Evolutionary conservation across 2,888 invertebrate species (phyloP), one percentile per base, ranked within the genome.

Genomic region (Aspidiotus rigidus): DNA sequence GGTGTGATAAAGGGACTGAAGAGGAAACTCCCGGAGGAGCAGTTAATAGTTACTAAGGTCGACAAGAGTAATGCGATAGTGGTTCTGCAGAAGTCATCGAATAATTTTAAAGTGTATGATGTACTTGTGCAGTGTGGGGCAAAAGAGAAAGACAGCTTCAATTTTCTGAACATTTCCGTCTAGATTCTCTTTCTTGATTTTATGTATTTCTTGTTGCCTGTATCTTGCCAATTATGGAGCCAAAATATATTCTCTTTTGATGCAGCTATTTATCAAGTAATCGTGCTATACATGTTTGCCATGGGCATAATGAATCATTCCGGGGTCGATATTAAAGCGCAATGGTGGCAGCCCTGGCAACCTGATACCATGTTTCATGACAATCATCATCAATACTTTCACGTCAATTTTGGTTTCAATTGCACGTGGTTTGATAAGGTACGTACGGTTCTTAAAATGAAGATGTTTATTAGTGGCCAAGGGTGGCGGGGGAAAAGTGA

Each of bases 271-370:
- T 71, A 60, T 44, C 69, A 69, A 11, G n/a, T 60, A 3, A 13
- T 71, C 1, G 77, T 80, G 10, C 71, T 83, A n/a, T 85, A 84
- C 76, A 83, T 82, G 44, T 88, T 86, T 77, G 86, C 86, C 76
- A 87, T 88, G 75, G 88, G 87, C 5, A 86, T 88, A 75, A 82
- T 88, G 72, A 86, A 87, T 77, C 89, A 89, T 78, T 88, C 87
- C 0, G 88, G 88, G 28, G 82, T 88, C 73, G 84, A 85, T 77
- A 86, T 88, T 78, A 86, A 86, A 76, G 79, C 85, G 0, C 79
- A 81, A 62, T 88, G 87, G 87, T 87, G 86, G 86, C 87, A 87
- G 77, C 87, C 87, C 0, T 86, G 86, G 86, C 86, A 87, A 76
- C 87, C 87, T 0, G 85, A 86, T 73, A 84, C 85, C 0, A 84